Conservation (phyloP, 2,888 invertebrate species). For the Argyra leucocephala region DNA sequence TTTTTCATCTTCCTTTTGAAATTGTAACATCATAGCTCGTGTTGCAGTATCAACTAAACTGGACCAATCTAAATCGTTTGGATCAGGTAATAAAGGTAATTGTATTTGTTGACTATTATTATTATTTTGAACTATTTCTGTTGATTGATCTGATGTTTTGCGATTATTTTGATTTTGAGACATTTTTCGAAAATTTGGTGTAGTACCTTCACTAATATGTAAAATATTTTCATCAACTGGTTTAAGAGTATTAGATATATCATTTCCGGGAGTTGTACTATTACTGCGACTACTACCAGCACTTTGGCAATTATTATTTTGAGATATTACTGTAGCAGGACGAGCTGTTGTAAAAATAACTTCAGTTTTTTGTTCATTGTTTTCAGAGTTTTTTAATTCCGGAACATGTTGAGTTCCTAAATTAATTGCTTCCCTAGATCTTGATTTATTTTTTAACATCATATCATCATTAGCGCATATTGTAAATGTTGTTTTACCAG, state of each 20-base stretch:
- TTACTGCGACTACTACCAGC: neutral
- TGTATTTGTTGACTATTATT: slow-evolving; percentile 31
- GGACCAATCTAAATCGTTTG: slow-evolving; percentile 68
- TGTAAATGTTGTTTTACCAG: slow-evolving; percentile 20
- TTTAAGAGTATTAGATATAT: slow-evolving; percentile 45
- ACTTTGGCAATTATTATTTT: slow-evolving; percentile 12
- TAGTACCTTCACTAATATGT: slow-evolving; percentile 38
- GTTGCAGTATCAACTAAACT: slow-evolving; percentile 72
- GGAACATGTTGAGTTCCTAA: slow-evolving; percentile 29
- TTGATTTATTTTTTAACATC: slow-evolving; percentile 26
- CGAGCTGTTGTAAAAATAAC: slow-evolving; percentile 56
- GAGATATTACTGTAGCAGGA: slow-evolving; percentile 55
- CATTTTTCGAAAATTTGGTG: slow-evolving; percentile 17
- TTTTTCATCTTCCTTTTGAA: slow-evolving; percentile 21
- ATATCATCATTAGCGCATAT: slow-evolving; percentile 23
- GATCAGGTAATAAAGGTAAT: slow-evolving; percentile 53
- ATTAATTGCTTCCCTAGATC: slow-evolving; percentile 31
- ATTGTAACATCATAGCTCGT: slow-evolving; percentile 51
- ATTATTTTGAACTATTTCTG: slow-evolving; percentile 20
- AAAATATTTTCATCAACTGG: slow-evolving; percentile 22
- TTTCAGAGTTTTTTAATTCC: slow-evolving; percentile 25
- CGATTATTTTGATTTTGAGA: slow-evolving; percentile 12
- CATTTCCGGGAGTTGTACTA: slow-evolving; percentile 43
- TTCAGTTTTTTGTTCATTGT: slow-evolving; percentile 37
- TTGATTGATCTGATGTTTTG: slow-evolving; percentile 19